Evolutionary conservation across 1,140 invertebrate genomes (phyloP), one percentile per base, ranked within the genome.

Genomic region (Eurosta solidaginis): DNA sequence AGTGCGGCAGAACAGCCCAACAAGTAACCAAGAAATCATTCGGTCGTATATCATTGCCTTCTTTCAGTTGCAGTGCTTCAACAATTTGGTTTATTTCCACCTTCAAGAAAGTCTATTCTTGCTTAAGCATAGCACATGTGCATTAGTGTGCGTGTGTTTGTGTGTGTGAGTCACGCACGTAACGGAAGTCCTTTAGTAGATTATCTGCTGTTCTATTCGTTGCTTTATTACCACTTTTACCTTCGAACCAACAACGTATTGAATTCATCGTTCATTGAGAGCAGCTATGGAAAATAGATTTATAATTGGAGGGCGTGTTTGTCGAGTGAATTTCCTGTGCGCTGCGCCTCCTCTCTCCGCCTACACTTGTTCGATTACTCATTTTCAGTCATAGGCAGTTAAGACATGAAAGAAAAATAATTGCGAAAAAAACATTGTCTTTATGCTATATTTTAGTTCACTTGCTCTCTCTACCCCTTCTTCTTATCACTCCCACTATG

Each of bases 291-390:
- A 77, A 79, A 79, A 79, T 79, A 77, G 78, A 79, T 76, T 86
- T 86, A 82, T 86, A 86, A 86, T 86, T 86, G 84, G 83, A 86
- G 84, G 84, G 84, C 84, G 84, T 86, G 83, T 84, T 82, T 78
- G 59, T 25, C 27, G 76, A 50, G 75, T 50, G 49, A 76, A 76
- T 54, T 76, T 76, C 75, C 75, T 49, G 22, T 12, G 33, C 10
- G 27, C 25, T 76, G 45, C 74, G n/a, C n/a, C n/a, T n/a, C n/a
- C 63, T 74, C 59, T 44, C 4, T 36, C 33, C 45, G 40, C 73
- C 27, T 36, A 44, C 52, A 20, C 40, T 9, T 63, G 36, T 77
- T 59, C n/a, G 17, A 20, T 47, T 33, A 29, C 40, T 7, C 22
- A 45, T 47, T 68, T 40, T 45, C 42, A 76, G 47, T 76, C 40